A percentile compares a stretch with the other conserved stretches of the same genome.
Conservation (phyloP, 2,113 vertebrate genomes). For the Phaetusa simplex region DNA sequence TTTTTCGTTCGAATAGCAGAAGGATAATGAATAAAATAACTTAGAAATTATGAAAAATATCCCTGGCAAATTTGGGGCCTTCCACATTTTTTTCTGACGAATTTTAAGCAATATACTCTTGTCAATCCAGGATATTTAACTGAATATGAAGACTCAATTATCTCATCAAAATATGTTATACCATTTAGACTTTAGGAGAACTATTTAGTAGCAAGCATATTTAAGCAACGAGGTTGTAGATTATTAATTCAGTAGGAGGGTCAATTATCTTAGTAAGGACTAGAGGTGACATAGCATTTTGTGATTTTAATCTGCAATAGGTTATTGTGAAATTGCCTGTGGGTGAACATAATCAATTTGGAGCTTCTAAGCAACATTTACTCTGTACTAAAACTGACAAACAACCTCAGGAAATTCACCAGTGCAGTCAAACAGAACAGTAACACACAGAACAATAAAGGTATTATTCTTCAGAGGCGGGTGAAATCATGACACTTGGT, state of each 20-base stretch:
- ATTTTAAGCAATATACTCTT: neutral
- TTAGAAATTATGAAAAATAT: neutral
- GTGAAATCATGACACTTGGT: neutral
- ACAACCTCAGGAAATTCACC: neutral
- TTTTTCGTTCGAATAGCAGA: constrained; percentile 11
- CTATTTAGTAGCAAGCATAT: neutral
- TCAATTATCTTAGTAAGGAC: constrained; percentile 46
- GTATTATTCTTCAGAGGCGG: neutral
- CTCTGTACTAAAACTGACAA: constrained; percentile 41
- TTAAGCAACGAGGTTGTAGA: constrained; percentile 17
- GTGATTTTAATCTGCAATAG: constrained; percentile 43
- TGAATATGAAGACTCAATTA: neutral
- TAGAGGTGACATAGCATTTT: constrained; percentile 30
- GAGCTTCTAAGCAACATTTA: constrained; percentile 46
- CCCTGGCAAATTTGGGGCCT: neutral
- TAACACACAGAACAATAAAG: neutral
- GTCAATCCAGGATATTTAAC: neutral
- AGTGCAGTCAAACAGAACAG: neutral
- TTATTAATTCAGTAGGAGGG: constrained; percentile 47
- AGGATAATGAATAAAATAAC: neutral
- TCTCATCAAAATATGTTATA: neutral
- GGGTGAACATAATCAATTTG: constrained; percentile 37
- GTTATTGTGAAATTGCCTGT: constrained; percentile 36
- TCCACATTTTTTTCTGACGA: neutral
- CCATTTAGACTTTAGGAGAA: neutral